Base-by-base conservation (phyloP, 2,797 vertebrate genomes). In the Pipistrellus pygmaeus region DNA sequence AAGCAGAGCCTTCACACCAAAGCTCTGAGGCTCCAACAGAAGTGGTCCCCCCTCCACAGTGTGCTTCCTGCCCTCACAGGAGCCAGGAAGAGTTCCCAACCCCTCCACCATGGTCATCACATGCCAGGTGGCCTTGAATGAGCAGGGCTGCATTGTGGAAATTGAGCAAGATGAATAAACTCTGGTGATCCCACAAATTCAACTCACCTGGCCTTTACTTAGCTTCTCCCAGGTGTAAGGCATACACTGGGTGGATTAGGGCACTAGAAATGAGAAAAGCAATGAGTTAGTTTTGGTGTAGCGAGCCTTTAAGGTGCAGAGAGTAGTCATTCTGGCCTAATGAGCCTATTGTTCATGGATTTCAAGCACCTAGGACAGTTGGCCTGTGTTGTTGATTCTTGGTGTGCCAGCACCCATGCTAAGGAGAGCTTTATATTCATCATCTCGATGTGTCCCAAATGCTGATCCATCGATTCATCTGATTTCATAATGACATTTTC, bases 401-500 rank as follows among this genome's bases (percentile, higher is more conserved):
- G 1, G 11, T 1, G 10, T 76, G 55, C 83, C 20, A 0, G 12
- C 25, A 41, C 76, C 77, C 4, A 32, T 27, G 80, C 91, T 82
- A 20, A 83, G 92, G 90, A 55, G 53, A 72, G 13, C 57, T 91
- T 71, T 62, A 2, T 41, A 41, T 51, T 91, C 90, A 72, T 85
- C 80, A 64, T 84, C 92, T 90, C 20, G 0, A 88, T 81, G 88
- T 88, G 64, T 96, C 92, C 92, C 94, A 84, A 94, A 93, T 32
- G 84, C 85, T 27, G 88, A 80, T 69, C 90, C 88, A 64, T 53
- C 32, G 69, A 84, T 81, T 93, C 88, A 41, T 90, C 75, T 30
- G 85, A 92, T 62, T 88, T 78, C n/a, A 0, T 93, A 85, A 95
- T 95, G 94, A 87, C 92, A 92, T 97, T 96, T 96, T 87, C 93